Conservation (phyloP, 2,888 invertebrate genomes). For the Ditula angustiorana region DNA sequence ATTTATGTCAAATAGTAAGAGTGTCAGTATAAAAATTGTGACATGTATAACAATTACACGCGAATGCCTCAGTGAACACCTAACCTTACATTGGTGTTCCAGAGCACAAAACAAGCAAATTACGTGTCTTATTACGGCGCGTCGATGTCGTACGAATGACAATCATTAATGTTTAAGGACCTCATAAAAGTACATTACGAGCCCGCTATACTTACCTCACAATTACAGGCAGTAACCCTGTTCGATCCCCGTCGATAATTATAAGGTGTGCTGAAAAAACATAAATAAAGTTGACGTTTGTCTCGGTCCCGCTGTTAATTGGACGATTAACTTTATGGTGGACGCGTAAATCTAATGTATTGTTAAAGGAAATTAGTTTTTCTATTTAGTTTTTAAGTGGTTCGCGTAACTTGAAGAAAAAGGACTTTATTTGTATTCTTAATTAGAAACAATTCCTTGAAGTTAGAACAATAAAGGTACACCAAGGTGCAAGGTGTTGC, state of each 20-base stretch:
- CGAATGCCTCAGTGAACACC: neutral
- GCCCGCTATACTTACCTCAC: slow-evolving; percentile 76
- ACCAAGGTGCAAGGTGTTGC: too few species aligned
- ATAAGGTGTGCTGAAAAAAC: slow-evolving; percentile 58
- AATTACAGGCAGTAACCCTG: slow-evolving; percentile 79
- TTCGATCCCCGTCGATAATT: slow-evolving; percentile 80
- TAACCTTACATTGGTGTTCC: neutral
- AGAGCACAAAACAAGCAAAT: slow-evolving; percentile 36
- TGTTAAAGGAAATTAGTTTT: neutral
- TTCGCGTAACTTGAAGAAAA: too few species aligned
- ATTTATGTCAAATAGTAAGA: too few species aligned
- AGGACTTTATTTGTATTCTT: too few species aligned
- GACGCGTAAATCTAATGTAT: slow-evolving; percentile 30
- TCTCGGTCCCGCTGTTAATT: slow-evolving; percentile 41
- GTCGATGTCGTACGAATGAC: slow-evolving; percentile 66
- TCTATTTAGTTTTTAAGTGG: too few species aligned
- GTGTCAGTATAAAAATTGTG: too few species aligned
- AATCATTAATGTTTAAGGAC: slow-evolving; percentile 77
- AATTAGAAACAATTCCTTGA: too few species aligned
- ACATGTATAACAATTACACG: too few species aligned
- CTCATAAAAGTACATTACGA: slow-evolving; percentile 77
- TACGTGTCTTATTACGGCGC: slow-evolving; percentile 46
- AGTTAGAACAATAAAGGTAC: too few species aligned
- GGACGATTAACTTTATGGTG: slow-evolving; percentile 25
- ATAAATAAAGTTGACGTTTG: slow-evolving; percentile 58